phyloP scores from a whole-genome alignment of 2,797 vertebrate species.

The Pseudocheirus occidentalis region DNA sequence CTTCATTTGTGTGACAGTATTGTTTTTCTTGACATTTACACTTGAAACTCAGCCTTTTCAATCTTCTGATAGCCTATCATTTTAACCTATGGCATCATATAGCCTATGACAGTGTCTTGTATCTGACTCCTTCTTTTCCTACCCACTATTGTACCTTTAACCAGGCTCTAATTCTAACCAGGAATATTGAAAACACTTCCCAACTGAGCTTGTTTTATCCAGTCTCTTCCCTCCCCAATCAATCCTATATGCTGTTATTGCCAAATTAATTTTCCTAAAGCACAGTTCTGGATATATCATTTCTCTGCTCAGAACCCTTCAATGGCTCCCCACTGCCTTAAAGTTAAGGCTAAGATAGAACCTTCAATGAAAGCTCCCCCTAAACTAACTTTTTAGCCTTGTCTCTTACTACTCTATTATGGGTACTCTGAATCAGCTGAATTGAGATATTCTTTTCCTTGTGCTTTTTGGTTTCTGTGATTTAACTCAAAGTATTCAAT shows the following conservation, averaged over 20 bases:
- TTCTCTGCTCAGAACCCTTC: neutral
- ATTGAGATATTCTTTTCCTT: neutral
- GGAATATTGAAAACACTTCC: neutral
- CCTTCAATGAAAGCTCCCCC: neutral
- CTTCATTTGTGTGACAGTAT: neutral
- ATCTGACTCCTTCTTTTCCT: neutral
- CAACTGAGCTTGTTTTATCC: neutral
- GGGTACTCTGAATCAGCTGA: neutral
- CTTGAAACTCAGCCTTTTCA: neutral
- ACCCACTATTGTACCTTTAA: neutral
- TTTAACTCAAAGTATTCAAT: neutral
- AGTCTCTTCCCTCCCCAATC: neutral
- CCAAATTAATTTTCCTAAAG: neutral
- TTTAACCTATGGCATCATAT: neutral
- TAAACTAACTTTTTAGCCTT: neutral
- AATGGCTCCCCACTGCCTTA: neutral
- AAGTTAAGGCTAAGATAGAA: neutral
- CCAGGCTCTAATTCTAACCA: neutral
- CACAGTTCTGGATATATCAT: neutral
- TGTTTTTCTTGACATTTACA: neutral
- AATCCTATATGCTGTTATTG: neutral
- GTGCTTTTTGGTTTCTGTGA: neutral
- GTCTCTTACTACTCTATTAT: neutral
- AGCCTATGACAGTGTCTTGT: neutral
- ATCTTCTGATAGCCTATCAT: neutral